phyloP scores from a whole-genome alignment of 2,797 vertebrate species.

The Hippocampus kuda region DNA sequence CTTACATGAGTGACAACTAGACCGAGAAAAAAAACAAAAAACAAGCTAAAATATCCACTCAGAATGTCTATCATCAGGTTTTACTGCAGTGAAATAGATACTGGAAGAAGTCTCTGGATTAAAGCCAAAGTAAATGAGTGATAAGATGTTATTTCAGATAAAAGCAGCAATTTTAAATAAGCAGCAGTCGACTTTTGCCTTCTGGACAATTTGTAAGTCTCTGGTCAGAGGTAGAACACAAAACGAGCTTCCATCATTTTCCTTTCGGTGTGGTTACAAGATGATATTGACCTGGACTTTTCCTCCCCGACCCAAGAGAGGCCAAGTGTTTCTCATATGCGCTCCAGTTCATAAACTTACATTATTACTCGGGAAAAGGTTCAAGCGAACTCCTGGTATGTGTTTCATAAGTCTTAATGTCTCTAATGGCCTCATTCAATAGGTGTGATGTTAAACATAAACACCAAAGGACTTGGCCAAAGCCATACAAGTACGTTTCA shows the following conservation, averaged over 20 bases:
- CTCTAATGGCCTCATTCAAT: slow-evolving; percentile 45
- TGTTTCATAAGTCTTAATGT: slow-evolving; percentile 50
- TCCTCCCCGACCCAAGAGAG: slow-evolving; percentile 45
- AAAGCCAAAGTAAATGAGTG: slow-evolving; percentile 28
- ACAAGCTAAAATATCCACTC: not conserved
- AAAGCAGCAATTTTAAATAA: slow-evolving; percentile 11
- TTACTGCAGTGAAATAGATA: not conserved
- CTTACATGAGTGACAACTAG: not conserved
- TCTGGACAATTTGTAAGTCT: slow-evolving; percentile 18
- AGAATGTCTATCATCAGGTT: slow-evolving; percentile 1
- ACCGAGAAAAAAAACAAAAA: not conserved
- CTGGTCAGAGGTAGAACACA: slow-evolving; percentile 21
- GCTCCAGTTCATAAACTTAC: slow-evolving; percentile 33
- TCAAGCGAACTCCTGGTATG: slow-evolving; percentile 37
- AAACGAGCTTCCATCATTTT: slow-evolving; percentile 39
- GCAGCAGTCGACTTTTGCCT: not conserved
- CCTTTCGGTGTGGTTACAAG: slow-evolving; percentile 31
- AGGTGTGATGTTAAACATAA: slow-evolving; percentile 50
- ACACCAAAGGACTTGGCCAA: slow-evolving; percentile 25
- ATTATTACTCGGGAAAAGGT: slow-evolving; percentile 31
- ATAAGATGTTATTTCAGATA: slow-evolving; percentile 20
- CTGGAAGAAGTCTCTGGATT: slow-evolving; percentile 6
- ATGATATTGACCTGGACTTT: slow-evolving; percentile 52
- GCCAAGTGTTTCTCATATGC: slow-evolving; percentile 46
- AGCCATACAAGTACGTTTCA: slow-evolving; percentile 7